Base-by-base conservation (phyloP, 92 coral and sea anemone genomes). In the Epizoanthus stellaris region DNA sequence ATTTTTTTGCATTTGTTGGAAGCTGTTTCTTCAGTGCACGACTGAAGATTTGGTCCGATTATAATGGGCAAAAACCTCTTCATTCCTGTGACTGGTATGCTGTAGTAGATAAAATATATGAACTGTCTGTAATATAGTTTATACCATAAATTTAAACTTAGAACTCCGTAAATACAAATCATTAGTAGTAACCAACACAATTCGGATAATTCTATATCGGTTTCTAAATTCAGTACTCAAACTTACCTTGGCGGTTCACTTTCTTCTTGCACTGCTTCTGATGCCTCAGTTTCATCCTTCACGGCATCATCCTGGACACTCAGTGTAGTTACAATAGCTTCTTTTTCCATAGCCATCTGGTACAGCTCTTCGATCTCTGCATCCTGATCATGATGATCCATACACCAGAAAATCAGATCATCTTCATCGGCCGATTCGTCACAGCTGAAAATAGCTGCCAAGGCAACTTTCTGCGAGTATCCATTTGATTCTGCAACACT, bases 391-490 rank as follows among this genome's bases (percentile, higher is more conserved):
- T 88, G 87, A 67, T 91, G 70, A 34, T 89, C 82, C 67, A 95
- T 39, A 58, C 94, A 93, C 96, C 96, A 93, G 53, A 80, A 20
- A 16, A 95, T 54, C 62, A 95, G 89, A 54, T 95, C 95, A 52
- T 84, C 92, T 86, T 93, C 98, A 23, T 74, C 86, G 16, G 91
- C 89, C 61, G 86, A 79, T 13, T 66, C 75, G 12, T 73, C 70
- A 11, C 90, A 87, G 58, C 80, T 56, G 4, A 88, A 82, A 68
- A 93, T 80, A 49, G 93, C 92, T 42, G 93, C 93, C 58, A 93
- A 13, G 0, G 92, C 96, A 45, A 88, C 86, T 54, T 88, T 90
- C 70, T 93, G 93, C n/a, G 93, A 76, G 70, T 86, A 75, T 3
- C 81, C 90, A 34, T 67, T 81, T 45, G 86, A 90, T 72, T 79